These are phyloP conservation scores for Teinopalpus imperialis DNA, from an alignment of 2,888 invertebrate species.

Conservation along the genomic window DNA sequence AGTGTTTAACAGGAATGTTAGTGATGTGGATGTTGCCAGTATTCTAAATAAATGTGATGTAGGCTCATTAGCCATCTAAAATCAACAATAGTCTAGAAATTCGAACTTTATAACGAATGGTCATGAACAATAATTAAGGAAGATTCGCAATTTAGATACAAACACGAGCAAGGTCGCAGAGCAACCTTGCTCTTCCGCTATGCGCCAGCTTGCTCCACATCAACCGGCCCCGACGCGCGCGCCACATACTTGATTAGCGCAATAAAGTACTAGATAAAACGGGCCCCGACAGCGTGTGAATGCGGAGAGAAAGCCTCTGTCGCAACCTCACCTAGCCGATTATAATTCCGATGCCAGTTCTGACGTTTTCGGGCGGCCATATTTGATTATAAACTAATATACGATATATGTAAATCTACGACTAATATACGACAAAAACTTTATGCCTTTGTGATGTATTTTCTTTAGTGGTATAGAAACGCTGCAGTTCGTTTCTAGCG, in stretches of 20 bases:
- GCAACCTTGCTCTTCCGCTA: slow-evolving; percentile 76
- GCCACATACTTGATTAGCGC: slow-evolving; percentile 75
- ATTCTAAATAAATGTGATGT: too few relatives aligned
- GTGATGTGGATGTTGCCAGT: too few relatives aligned
- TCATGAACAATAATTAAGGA: not conserved
- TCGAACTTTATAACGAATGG: too few relatives aligned
- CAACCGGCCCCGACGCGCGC: slow-evolving; percentile 72
- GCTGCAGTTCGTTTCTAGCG: too few relatives aligned
- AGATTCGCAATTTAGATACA: slow-evolving; percentile 23
- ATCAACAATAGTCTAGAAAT: too few relatives aligned
- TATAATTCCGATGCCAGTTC: slow-evolving; percentile 56
- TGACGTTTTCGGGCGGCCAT: slow-evolving; percentile 47
- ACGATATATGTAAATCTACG: too few relatives aligned
- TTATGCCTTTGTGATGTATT: too few relatives aligned
- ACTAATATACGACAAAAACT: slow-evolving; percentile 32
- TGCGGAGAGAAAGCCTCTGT: slow-evolving; percentile 73
- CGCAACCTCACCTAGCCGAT: slow-evolving; percentile 64
- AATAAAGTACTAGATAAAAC: slow-evolving; percentile 78
- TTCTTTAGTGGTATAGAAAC: too few relatives aligned
- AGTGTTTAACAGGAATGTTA: too few relatives aligned
- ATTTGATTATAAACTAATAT: slow-evolving; percentile 42
- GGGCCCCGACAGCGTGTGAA: slow-evolving; percentile 78
- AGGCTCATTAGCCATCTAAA: too few relatives aligned
- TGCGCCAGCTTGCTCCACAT: slow-evolving; percentile 61
- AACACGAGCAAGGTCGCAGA: slow-evolving; percentile 70